A percentile compares a stretch with the other conserved stretches of the same genome.
Conservation (phyloP, 2,113 vertebrate species). For the Stictonetta naevosa region DNA sequence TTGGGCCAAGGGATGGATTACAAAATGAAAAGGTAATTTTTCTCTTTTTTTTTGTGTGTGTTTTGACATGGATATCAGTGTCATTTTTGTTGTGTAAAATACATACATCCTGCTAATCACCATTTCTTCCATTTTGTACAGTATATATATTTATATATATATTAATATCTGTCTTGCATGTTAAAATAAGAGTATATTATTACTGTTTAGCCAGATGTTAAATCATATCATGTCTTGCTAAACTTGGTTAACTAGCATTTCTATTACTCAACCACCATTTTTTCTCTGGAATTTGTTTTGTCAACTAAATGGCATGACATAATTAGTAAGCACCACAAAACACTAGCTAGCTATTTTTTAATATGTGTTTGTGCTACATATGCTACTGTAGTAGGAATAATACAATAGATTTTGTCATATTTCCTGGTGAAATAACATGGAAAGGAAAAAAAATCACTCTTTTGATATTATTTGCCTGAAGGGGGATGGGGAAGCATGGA, state of each 20-base stretch:
- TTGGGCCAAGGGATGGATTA: slow-evolving; percentile 94
- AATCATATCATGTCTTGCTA: neutral
- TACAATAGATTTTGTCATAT: neutral
- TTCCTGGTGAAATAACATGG: neutral
- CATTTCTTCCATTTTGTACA: neutral
- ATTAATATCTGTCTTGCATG: neutral
- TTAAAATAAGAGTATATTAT: neutral
- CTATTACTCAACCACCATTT: neutral
- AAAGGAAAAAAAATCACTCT: neutral
- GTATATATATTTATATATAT: neutral
- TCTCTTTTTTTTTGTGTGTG: neutral
- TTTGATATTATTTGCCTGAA: neutral
- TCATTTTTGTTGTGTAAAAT: neutral
- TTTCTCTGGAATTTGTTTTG: neutral
- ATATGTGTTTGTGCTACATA: neutral
- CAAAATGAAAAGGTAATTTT: slow-evolving; percentile 94
- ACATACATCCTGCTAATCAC: neutral
- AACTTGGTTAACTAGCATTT: neutral
- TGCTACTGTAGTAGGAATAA: neutral
- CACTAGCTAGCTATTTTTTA: rapidly evolving
- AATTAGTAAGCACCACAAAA: neutral
- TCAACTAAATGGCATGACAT: neutral
- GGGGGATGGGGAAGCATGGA: neutral
- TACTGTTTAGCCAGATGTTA: neutral
- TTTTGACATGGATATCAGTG: neutral